Evolutionary conservation across 2,888 invertebrate genomes (phyloP), one percentile per base, ranked within the genome.

Genomic region (Tinea semifulvella): DNA sequence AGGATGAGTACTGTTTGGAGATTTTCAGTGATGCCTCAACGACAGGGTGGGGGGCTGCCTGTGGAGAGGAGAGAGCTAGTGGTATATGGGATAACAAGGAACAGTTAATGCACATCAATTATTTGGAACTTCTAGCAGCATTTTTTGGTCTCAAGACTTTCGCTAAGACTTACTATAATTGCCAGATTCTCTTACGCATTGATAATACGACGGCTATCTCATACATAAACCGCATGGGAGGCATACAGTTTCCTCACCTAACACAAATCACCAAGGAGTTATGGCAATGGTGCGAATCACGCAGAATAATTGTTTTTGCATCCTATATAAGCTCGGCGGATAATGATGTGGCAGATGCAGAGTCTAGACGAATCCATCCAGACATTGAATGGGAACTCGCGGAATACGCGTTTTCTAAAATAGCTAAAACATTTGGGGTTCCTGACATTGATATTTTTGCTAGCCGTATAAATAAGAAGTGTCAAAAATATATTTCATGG

Each of bases 361-460:
- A 52, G 39, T 53, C 51, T 1, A 19, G 52, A 4, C 46, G 45
- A 19, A 16, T 26, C 10, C 44, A 48, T n/a, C 40, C 39, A 2
- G 48, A 48, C 11, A 49, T 47, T 25, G 49, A 51, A 42, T 49
- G 47, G 49, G 48, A 48, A 38, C 20, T 50, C 11, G 19, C 42
- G 5, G 36, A 47, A 8, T 18, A 19, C 16, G 46, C 45, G 1
- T 51, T 44, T 38, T n/a, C 22, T 7, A 20, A n/a, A 6, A 42
- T 51, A n/a, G 19, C 18, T 5, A n/a, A 43, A 16, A 20, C 2
- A 16, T 50, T 54, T 43, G 49, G 53, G 1, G 1, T 6, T 1
- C 54, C 55, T 14, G 11, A 49, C 0, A 51, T 55, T 1, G 54
- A 56, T 25, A 14, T 56, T 8, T 56, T 55, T 22, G 55, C 54